phyloP scores from a whole-genome alignment of 2,888 invertebrate species.

The Phytoseiulus persimilis region DNA sequence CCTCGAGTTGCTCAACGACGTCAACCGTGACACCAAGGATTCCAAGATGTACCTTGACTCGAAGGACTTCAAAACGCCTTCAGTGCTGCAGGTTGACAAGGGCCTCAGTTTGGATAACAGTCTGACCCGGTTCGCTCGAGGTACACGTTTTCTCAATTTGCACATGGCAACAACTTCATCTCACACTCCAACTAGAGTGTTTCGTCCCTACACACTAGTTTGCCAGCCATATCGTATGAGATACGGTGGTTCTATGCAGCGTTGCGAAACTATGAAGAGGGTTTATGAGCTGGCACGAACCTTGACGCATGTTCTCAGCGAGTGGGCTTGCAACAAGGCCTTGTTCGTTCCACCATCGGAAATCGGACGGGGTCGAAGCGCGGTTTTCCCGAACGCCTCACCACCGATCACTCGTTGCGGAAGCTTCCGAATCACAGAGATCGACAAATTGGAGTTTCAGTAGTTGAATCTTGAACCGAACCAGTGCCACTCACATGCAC shows the following conservation, averaged over 20 bases:
- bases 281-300: background rate
- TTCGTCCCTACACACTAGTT: too few relatives aligned
- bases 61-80: slow-evolving; percentile 17
- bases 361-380: background rate
- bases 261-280: background rate
- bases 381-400: background rate
- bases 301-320: background rate
- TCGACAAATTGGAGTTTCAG: background rate
- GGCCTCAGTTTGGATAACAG: background rate
- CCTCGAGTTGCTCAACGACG: background rate
- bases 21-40: background rate
- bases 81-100: background rate
- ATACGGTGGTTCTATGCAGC: background rate
- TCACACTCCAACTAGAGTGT: too few relatives aligned
- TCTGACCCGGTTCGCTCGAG: slow-evolving; percentile 23
- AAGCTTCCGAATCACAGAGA: background rate
- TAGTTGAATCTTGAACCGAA: background rate
- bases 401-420: background rate
- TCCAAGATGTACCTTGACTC: background rate
- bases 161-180: too few relatives aligned
- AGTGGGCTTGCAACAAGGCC: background rate
- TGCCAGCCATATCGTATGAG: background rate
- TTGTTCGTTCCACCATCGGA: background rate
- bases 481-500: too few relatives aligned
- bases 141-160: too few relatives aligned